Evolutionary conservation across 2,888 invertebrate species (phyloP).

Genomic region (Chirona hameri): DNA sequence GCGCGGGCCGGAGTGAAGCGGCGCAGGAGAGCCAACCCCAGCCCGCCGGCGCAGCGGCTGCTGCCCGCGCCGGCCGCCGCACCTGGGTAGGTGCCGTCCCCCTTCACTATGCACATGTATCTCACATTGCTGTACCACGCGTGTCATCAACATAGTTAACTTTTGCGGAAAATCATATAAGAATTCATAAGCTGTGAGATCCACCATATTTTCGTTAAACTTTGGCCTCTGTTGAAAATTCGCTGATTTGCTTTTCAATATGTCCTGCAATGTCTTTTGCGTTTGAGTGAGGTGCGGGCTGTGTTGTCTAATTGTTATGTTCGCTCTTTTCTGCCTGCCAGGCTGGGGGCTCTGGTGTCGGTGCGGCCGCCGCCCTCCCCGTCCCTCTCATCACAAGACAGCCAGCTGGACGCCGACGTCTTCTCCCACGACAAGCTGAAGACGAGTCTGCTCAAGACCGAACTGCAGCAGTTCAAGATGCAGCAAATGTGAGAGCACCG

Average conservation of each 20-base stretch:
- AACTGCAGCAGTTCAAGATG: conserved; percentile 7
- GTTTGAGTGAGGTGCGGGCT: too few relatives aligned
- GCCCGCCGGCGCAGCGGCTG: not conserved
- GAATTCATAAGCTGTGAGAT: too few relatives aligned
- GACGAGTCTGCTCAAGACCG: conserved; percentile 4
- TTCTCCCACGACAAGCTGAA: conserved; percentile 7
- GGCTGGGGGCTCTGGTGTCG: not conserved
- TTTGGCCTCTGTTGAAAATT: too few relatives aligned
- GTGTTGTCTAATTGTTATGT: too few relatives aligned
- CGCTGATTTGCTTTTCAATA: too few relatives aligned
- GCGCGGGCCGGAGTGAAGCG: not conserved
- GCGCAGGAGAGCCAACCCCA: not conserved
- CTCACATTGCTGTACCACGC: too few relatives aligned
- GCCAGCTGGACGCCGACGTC: not conserved
- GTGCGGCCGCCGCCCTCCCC: not conserved
- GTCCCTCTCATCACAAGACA: not conserved
- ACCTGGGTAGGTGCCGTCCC: not conserved
- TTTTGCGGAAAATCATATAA: too few relatives aligned
- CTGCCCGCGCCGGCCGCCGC: not conserved
- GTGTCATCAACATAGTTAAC: too few relatives aligned
- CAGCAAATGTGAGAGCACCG: conserved; percentile 23
- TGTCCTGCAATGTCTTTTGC: too few relatives aligned
- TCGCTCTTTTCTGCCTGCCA: too few relatives aligned
- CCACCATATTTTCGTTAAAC: too few relatives aligned
- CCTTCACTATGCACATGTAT: too few relatives aligned